Evolutionary conservation across 2,888 invertebrate species (phyloP), one percentile per base, ranked within the genome.

Genomic region (Archaeoteleia sp.): DNA sequence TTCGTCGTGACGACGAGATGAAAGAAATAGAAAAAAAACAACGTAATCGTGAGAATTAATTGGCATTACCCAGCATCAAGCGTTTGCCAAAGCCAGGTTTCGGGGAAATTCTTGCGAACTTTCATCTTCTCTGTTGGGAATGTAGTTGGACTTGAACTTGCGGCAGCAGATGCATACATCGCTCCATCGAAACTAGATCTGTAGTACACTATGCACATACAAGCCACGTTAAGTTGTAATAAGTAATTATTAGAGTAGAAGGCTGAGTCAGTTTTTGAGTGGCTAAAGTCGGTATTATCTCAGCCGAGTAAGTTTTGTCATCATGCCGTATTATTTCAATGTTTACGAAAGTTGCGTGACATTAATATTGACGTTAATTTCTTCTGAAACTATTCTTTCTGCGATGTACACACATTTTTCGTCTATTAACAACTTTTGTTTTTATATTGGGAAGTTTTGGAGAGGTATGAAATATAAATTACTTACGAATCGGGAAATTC

Each of bases 81-180:
- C 80, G 87, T 87, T 74, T 89, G 87, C 89, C 90, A 91, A 74
- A 91, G 86, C 92, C 92, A 92, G 45, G 91, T 92, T 87, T 92
- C 92, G 29, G 91, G 91, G 84, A 92, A 92, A 83, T 89, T 86
- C 84, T 88, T 89, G 78, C 92, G 87, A 35, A 90, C 85, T 83
- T 84, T 84, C 75, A 81, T 76, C 75, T 81, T 82, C 80, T 80
- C 78, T 63, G 80, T 66, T 70, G 80, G 71, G 62, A 78, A 72
- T 72, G 78, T 73, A 65, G 77, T 54, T 73, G 72, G 73, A 69
- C 70, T 76, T 67, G 73, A 67, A 72, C 70, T 75, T 76, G 60
- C 78, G 60, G 70, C 74, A 67, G 77, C 76, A 53, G 77, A 60
- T 71, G 78, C 73, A 66, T 73, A 73, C 73, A 77, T 68, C 71